These are phyloP conservation scores for Heliconius melpomene DNA, from an alignment of 1,140 invertebrate genomes.

Conservation along the genomic window DNA sequence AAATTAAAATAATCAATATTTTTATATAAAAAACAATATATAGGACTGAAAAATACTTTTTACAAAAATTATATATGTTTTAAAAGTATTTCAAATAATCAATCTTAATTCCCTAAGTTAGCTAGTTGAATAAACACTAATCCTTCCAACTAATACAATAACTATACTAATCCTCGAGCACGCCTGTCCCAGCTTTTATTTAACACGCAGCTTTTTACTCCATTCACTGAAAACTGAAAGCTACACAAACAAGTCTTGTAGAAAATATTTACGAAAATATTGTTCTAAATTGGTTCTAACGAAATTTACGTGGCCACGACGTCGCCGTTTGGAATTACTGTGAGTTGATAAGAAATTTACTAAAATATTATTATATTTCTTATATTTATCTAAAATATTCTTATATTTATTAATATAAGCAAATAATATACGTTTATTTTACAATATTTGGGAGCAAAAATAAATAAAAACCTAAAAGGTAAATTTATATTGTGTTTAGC, in stretches of 20 bases:
- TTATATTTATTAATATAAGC: background rate
- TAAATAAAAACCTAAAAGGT: no score
- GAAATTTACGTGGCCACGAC: slow-evolving; percentile 68
- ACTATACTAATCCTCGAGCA: background rate
- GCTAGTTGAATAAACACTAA: no score
- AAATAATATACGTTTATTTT: no score
- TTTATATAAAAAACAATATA: no score
- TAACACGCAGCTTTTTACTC: background rate
- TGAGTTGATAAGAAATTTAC: slow-evolving; percentile 49
- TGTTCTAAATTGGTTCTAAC: slow-evolving; percentile 77
- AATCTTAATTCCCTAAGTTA: background rate
- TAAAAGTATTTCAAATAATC: background rate
- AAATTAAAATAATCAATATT: no score
- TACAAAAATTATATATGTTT: background rate
- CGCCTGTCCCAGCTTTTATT: background rate
- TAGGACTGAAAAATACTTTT: background rate
- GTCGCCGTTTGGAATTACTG: slow-evolving; percentile 39
- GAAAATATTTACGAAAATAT: slow-evolving; percentile 79
- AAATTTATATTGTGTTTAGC: no score
- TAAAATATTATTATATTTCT: no score
- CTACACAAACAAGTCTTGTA: slow-evolving; percentile 66
- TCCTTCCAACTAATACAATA: no score
- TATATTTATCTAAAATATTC: background rate
- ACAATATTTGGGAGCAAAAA: no score
- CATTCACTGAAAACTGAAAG: slow-evolving; percentile 54